These are phyloP conservation scores for Rhopalosiphum maidis DNA, from an alignment of 1,140 invertebrate genomes.

Conservation along the genomic window DNA sequence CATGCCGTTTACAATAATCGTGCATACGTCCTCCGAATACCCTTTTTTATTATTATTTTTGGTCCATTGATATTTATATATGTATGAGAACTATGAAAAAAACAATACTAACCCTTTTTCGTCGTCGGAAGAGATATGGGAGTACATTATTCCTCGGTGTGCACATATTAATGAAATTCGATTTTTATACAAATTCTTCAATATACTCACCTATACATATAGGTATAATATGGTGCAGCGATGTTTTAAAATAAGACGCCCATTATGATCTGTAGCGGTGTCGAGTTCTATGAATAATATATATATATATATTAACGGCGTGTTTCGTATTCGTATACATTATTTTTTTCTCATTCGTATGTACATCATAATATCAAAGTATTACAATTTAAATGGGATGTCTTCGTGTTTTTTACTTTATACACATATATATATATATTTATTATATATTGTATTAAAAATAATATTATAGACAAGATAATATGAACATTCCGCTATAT, in stretches of 20 bases:
- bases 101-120: slow-evolving; percentile 25
- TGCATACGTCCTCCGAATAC: background rate
- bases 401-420: background rate
- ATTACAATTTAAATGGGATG: background rate
- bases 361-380: background rate
- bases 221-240: background rate
- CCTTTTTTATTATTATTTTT: background rate
- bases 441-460: too few species aligned
- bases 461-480: background rate
- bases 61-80: slow-evolving; percentile 17
- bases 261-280: background rate
- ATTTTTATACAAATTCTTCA: slow-evolving; percentile 24
- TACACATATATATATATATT: background rate
- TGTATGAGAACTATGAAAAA: background rate
- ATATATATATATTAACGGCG: background rate
- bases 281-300: background rate
- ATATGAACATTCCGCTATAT: too few species aligned
- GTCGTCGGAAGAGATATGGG: background rate
- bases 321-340: background rate
- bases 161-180: background rate
- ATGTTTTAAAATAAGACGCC: background rate
- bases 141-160: background rate
- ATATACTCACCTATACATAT: background rate
- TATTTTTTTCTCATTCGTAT: background rate
- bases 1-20: background rate